Conservation (phyloP, 1,140 invertebrate species). For the Brachystomella parvula region DNA sequence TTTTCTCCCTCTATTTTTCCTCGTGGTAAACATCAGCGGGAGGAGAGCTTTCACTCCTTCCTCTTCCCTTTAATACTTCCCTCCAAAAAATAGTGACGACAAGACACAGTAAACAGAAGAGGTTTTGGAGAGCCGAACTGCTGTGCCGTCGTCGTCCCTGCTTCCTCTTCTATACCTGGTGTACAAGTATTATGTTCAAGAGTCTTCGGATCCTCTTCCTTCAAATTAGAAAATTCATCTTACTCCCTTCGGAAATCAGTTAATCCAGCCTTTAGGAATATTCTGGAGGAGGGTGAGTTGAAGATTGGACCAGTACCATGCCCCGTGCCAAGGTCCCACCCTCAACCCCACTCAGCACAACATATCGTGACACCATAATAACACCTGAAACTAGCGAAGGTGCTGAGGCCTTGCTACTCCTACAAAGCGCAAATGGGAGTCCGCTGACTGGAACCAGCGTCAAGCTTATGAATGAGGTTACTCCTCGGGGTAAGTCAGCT, state of each 20-base stretch:
- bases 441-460: slow-evolving; percentile 17
- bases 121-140: too few species aligned
- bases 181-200: too few species aligned
- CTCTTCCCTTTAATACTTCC: slow-evolving; percentile 10
- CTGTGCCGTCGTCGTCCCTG: background rate
- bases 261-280: background rate
- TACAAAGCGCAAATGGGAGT: slow-evolving; percentile 13
- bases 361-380: slow-evolving; percentile 19
- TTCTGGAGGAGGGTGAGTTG: background rate
- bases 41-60: background rate
- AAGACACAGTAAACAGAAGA: slow-evolving; percentile 9
- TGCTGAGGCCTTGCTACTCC: slow-evolving; percentile 30
- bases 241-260: too few species aligned
- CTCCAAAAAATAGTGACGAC: slow-evolving; percentile 9
- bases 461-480: slow-evolving; percentile 15
- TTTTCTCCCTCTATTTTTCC: background rate
- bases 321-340: background rate
- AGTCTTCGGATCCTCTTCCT: too few species aligned
- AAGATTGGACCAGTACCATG: background rate
- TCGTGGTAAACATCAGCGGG: background rate
- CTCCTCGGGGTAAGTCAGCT: slow-evolving; percentile 29
- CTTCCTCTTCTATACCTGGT: background rate
- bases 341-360: background rate
- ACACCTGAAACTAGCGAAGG: slow-evolving; percentile 33
- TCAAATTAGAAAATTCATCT: too few species aligned